Evolutionary conservation across 2,797 vertebrate species (phyloP), one percentile per base, ranked within the genome.

Genomic region (Calcarius lapponicus): DNA sequence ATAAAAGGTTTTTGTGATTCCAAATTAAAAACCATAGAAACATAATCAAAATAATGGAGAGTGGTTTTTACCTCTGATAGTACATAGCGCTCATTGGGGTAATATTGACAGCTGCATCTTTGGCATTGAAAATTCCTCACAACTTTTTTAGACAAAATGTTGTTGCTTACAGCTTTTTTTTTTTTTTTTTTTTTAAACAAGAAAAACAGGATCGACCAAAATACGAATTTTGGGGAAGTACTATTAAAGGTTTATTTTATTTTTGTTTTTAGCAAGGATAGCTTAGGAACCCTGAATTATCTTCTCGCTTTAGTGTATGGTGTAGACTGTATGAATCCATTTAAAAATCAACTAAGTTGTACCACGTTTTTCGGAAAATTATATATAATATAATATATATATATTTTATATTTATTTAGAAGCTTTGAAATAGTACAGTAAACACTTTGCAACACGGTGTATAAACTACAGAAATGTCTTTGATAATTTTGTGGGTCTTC

Each of bases 361-460:
- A 98, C 98, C 98, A 99, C 97, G 79, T 98, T 98, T 98, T 98
- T 98, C 98, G 98, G 98, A 98, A 99, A 98, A 98, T 98, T 98
- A 98, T 98, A 98, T 98, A 98, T 98, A 98, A 98, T 98, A 98
- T 98, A 98, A 98, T 98, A 98, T 98, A 99, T 98, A 98, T 98
- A 99, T 98, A 98, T 98, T 98, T 98, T 98, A 99, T 99, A 99
- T 99, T 99, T 98, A 99, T 99, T 98, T 98, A 98, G 98, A 99
- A 99, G 98, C 98, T 98, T 99, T 98, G 98, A 99, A 99, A 99
- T 98, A 99, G 98, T 99, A 99, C 99, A 99, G 98, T 99, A 99
- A 99, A 99, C 98, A 99, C 99, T 98, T 99, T 98, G 98, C 98
- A 98, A 99, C 98, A 99, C 97, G 98, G 99, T 98, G 99, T 99